Evolutionary conservation across 2,797 vertebrate genomes (phyloP), one percentile per base, ranked within the genome.

Genomic region (Knipowitschia caucasica): DNA sequence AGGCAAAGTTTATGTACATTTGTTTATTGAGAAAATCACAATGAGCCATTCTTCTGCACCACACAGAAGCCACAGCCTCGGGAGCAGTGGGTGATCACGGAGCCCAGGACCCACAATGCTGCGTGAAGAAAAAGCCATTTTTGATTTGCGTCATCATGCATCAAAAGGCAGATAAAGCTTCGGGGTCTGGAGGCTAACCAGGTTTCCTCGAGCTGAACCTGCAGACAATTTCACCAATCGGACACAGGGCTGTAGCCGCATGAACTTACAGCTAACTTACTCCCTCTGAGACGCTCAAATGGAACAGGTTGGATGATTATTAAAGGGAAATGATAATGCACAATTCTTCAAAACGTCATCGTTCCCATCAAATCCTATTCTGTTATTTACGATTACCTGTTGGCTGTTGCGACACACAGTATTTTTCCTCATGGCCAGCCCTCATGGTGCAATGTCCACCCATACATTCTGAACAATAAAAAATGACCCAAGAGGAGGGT

Each of bases 171-270:
- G 40, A 1, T 18, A 40, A 40, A 12, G 9, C 21, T 43, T 43
- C 8, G 12, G 12, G 40, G 21, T 43, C 40, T 14, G 40, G 23
- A 43, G 40, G 40, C 24, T 7, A 24, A 24, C 40, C 23, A 43
- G 40, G 25, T 43, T 43, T 43, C 40, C 23, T 43, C 23, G 25
- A 43, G 21, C 40, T 43, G 21, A 43, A 24, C 18, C 40, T n/a
- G 12, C 40, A 25, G 23, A 25, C 24, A 24, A 24, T 42, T 7
- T 24, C 11, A 20, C 17, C 18, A 38, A 42, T 12, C 12, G 12
- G 40, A 43, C 23, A 42, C 21, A 25, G 23, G 7, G 38, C 10
- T 7, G n/a, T n/a, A 7, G 40, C n/a, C 20, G 14, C 40, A 8
- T 25, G 27, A 7, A 6, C 27, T n/a, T n/a, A n/a, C n/a, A n/a